Conservation (phyloP, 2,113 vertebrate species). For the Callorhinus ursinus region DNA sequence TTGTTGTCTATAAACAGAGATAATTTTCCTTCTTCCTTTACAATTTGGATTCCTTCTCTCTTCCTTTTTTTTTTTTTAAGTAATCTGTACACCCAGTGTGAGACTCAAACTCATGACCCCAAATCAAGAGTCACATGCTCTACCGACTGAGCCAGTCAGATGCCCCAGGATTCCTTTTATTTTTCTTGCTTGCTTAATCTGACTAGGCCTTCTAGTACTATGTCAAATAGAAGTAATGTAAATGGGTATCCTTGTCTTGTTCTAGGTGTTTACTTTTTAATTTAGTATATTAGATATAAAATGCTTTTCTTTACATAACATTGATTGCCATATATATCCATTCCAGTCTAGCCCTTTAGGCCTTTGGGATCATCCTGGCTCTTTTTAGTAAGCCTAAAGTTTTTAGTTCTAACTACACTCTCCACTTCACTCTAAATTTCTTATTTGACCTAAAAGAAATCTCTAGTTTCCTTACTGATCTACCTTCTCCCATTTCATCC, state of each 20-base stretch:
- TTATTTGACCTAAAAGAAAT: neutral
- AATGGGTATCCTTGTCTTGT: neutral
- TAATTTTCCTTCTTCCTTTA: neutral
- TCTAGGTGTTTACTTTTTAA: constrained; percentile 1
- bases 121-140: neutral
- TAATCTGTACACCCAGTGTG: neutral
- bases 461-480: neutral
- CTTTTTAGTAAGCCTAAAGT: neutral
- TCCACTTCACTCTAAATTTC: neutral
- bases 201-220: neutral
- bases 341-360: neutral
- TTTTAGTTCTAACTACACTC: neutral
- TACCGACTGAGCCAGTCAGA: neutral
- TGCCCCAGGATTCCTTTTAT: neutral
- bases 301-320: neutral
- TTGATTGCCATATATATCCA: neutral
- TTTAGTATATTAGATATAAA: neutral
- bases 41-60: neutral
- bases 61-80: neutral
- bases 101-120: neutral
- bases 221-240: neutral
- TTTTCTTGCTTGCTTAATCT: neutral
- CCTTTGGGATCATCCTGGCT: neutral
- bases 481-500: neutral
- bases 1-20: neutral